Conservation (phyloP, 1,140 invertebrate genomes). For the Drosophila sucinea region DNA sequence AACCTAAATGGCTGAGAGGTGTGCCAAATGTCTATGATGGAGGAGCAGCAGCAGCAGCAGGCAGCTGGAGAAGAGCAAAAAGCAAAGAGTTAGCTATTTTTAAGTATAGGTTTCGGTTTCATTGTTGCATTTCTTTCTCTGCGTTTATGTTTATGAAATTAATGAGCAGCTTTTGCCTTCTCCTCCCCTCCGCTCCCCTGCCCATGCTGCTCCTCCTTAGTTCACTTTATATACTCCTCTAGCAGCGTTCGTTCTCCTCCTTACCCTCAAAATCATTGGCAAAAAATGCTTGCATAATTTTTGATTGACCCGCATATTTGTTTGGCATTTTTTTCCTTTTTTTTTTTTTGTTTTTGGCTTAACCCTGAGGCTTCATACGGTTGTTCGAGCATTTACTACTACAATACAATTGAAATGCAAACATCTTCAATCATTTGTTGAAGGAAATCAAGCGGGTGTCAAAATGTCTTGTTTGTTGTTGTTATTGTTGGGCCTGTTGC, state of each 20-base stretch:
- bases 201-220: not conserved
- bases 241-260: not conserved
- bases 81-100: slow-evolving; percentile 60
- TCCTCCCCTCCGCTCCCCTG: slow-evolving; percentile 12
- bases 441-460: slow-evolving; percentile 41
- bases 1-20: slow-evolving; percentile 45
- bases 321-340: not conserved
- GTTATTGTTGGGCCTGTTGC: not conserved
- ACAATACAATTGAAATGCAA: slow-evolving; percentile 78
- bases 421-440: slow-evolving; percentile 45
- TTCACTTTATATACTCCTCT: not conserved
- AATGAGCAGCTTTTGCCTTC: slow-evolving; percentile 67
- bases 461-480: slow-evolving; percentile 44
- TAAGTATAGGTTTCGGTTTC: slow-evolving; percentile 81
- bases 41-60: slow-evolving; percentile 17
- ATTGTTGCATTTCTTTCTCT: slow-evolving; percentile 78
- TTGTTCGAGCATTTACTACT: slow-evolving; percentile 19
- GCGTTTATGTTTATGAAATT: slow-evolving; percentile 81
- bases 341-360: slow-evolving; percentile 44
- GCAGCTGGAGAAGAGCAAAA: not conserved
- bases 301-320: slow-evolving; percentile 72
- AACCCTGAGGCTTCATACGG: slow-evolving; percentile 47
- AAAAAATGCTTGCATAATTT: slow-evolving; percentile 65
- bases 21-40: slow-evolving; percentile 76
- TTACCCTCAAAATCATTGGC: not conserved